Conservation (phyloP, 2,797 vertebrate species). For the Enteromius trimaculatus region DNA sequence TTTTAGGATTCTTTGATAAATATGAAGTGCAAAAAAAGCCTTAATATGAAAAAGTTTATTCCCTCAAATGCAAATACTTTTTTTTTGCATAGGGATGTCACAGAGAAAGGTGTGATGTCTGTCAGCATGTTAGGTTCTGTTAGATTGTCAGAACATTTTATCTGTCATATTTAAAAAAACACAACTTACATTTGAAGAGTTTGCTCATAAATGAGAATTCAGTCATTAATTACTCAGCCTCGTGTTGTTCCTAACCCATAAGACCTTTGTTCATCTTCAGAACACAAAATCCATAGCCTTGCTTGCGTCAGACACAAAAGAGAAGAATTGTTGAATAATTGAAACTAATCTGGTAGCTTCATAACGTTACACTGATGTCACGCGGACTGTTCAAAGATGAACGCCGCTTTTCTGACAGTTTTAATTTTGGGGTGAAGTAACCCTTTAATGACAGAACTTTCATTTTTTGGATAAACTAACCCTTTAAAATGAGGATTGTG, state of each 20-base stretch:
- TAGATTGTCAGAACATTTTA: neutral
- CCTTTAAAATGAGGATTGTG: neutral
- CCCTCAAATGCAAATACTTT: neutral
- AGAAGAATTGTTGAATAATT: neutral
- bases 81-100: neutral
- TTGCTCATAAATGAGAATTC: neutral
- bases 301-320: neutral
- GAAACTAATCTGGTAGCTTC: neutral
- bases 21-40: neutral
- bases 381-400: neutral
- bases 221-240: neutral
- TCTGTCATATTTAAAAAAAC: neutral
- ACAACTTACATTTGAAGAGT: neutral
- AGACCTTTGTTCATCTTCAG: neutral
- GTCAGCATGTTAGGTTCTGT: no score
- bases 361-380: neutral
- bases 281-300: neutral
- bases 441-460: neutral
- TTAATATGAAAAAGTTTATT: neutral
- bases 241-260: neutral
- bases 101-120: constrained; percentile 15
- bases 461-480: neutral
- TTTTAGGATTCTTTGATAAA: neutral
- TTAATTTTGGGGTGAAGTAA: no score
- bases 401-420: no score